Base-by-base conservation (phyloP, 2,797 vertebrate genomes). In the Melanogrammus aeglefinus region DNA sequence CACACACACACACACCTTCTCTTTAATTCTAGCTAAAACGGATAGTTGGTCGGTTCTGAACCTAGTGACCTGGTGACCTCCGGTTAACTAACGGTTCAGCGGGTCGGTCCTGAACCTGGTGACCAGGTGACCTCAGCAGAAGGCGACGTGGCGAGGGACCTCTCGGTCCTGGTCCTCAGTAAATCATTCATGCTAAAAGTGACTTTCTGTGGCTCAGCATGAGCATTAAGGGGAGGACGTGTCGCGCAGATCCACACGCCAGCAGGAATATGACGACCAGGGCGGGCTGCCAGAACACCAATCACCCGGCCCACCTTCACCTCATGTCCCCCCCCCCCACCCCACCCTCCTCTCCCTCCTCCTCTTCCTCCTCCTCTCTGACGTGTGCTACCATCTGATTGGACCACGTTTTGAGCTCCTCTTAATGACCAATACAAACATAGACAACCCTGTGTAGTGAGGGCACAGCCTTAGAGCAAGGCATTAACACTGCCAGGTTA, bases 111-210 rank as follows among this genome's bases (percentile, higher is more conserved):
- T 51, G 18, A 51, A 51, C 47, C 18, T 0, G 1, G 47, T 51
- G 47, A 63, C 57, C 4, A 51, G 44, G 16, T 16, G 57, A 63
- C 57, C 21, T 63, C 57, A 63, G 57, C 57, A 63, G 21, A 9
- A 63, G 57, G 57, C 18, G 47, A 16, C 16, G 47, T 21, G 47
- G 21, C 6, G 57, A 24, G 6, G 0, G 57, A 7, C 7, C 57
- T 63, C 57, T 7, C 21, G 35, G 5, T 10, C 38, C 7, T 14
- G 81, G 77, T 79, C 72, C 78, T 77, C 66, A 77, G 77, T 90
- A 81, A 90, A 92, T 86, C 81, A 91, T 91, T 90, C 41, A 90
- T 84, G 81, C 76, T 85, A 76, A 81, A 81, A 86, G 81, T 83
- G 83, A 86, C 85, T 79, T 75, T 82, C 81, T 82, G 84, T 80